Conservation (phyloP, 37 sponge, comb jelly and placozoan species). For the Cliona cf. orientalis region DNA sequence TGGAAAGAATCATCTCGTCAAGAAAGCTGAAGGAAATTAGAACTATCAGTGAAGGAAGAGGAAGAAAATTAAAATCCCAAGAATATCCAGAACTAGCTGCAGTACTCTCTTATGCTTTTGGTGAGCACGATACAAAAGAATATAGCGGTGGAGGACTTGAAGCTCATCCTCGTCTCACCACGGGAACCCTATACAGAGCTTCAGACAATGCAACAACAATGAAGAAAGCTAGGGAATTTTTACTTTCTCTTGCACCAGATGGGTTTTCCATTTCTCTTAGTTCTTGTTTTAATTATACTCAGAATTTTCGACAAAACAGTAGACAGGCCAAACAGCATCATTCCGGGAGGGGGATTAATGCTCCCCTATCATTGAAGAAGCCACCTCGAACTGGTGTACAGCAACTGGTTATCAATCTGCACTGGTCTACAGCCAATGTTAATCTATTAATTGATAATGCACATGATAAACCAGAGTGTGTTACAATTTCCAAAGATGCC, state of each 20-base stretch:
- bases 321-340: slow-evolving; percentile 19
- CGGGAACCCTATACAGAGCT: slow-evolving; percentile 12
- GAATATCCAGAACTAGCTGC: slow-evolving; percentile 7
- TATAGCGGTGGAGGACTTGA: slow-evolving; percentile 22
- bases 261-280: slow-evolving; percentile 16
- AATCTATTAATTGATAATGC: neutral
- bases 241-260: slow-evolving; percentile 10
- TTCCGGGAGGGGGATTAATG: slow-evolving; percentile 2
- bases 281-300: slow-evolving; percentile 29
- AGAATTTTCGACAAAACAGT: neutral
- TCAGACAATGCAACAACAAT: slow-evolving; percentile 14
- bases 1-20: neutral
- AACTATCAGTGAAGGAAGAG: slow-evolving; percentile 24
- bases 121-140: neutral
- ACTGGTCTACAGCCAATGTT: slow-evolving; percentile 16
- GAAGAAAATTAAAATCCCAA: neutral
- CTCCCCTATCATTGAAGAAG: neutral
- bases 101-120: slow-evolving; percentile 29
- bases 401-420: slow-evolving; percentile 22
- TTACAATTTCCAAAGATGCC: no score
- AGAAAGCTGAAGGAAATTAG: slow-evolving; percentile 26
- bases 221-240: neutral
- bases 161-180: slow-evolving; percentile 21
- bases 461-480: neutral
- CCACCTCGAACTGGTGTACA: slow-evolving; percentile 20